These are phyloP conservation scores for Coluber constrictor DNA, from an alignment of 2,797 vertebrate genomes.

Conservation along the genomic window DNA sequence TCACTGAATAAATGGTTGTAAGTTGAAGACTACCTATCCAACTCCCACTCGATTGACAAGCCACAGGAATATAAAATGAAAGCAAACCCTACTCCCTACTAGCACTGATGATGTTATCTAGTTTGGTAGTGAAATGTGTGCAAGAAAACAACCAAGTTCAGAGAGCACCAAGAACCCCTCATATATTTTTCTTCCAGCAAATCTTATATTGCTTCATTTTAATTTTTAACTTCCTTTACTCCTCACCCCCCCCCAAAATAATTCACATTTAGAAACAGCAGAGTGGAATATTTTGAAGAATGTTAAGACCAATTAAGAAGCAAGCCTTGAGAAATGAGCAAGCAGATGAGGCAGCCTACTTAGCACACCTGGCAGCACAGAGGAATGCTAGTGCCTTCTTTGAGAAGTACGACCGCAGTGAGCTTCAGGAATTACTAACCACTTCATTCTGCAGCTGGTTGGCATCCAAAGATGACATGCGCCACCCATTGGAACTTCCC, in stretches of 20 bases:
- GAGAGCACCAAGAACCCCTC: background rate
- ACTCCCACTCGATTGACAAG: background rate
- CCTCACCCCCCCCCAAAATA: background rate
- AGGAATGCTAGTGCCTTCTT: constrained; percentile 70
- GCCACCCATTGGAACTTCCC: constrained; percentile 54
- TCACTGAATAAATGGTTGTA: no score
- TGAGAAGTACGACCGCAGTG: constrained; percentile 68
- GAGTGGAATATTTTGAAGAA: constrained; percentile 26
- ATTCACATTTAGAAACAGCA: constrained; percentile 33
- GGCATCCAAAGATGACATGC: constrained; percentile 59
- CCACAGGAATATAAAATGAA: background rate
- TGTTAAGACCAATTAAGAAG: constrained; percentile 57
- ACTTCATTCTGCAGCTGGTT: constrained; percentile 66
- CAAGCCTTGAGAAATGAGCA: constrained; percentile 43
- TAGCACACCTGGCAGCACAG: constrained; percentile 64
- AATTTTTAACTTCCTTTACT: background rate
- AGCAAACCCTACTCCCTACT: background rate
- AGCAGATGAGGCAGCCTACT: constrained; percentile 53
- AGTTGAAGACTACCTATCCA: background rate
- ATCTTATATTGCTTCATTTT: background rate
- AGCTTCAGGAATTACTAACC: constrained; percentile 70
- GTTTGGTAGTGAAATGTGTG: background rate
- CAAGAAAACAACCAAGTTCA: background rate
- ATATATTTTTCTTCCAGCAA: constrained; percentile 21
- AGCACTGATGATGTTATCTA: background rate